Evolutionary conservation across 2,888 invertebrate genomes (phyloP), one percentile per base, ranked within the genome.

Genomic region (Siphlonurus alternatus): DNA sequence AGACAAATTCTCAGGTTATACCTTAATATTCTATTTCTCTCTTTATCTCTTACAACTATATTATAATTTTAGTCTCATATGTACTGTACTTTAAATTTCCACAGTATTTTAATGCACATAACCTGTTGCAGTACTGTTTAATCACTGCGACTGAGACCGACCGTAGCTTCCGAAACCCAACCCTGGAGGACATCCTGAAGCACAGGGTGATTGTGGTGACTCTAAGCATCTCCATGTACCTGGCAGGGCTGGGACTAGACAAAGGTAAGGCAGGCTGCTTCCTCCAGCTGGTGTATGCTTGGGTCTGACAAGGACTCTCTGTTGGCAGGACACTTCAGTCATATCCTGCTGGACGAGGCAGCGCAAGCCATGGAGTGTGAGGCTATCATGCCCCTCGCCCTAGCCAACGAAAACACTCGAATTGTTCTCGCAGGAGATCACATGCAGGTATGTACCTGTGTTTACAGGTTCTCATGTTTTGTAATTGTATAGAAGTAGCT

Each of bases 321-420:
- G 63, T 63, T 67, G 70, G 1, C 67, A 80, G 80, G 81, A 56
- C 80, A 81, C 69, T 87, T 90, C 71, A 88, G 87, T 0, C 91
- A 92, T 74, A 88, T 92, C 67, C 80, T 92, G 65, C 78, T 92
- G 62, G 92, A 92, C 74, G 92, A 92, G 77, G 91, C 91, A 0
- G 91, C 91, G 0, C 91, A 92, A 73, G 89, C 89, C 0, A 84
- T 90, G 79, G 92, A 92, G 75, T 88, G 88, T 75, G 91, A 91
- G 74, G 88, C 88, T 0, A 82, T 91, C 18, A 88, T 88, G 76
- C 89, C 91, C 0, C 72, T 92, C 64, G 84, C 87, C 0, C 72
- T 90, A 65, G 89, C 89, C 2, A 84, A 83, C 66, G 80, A 81
- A 62, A 78, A 79, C 15, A 91, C 90, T 0, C 79, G 89, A 59